Percentiles rank a stretch among this genome's conserved stretches.
These are phyloP conservation scores for Halcyon badia DNA, from an alignment of 2,797 vertebrate genomes.

Conservation along the genomic window DNA sequence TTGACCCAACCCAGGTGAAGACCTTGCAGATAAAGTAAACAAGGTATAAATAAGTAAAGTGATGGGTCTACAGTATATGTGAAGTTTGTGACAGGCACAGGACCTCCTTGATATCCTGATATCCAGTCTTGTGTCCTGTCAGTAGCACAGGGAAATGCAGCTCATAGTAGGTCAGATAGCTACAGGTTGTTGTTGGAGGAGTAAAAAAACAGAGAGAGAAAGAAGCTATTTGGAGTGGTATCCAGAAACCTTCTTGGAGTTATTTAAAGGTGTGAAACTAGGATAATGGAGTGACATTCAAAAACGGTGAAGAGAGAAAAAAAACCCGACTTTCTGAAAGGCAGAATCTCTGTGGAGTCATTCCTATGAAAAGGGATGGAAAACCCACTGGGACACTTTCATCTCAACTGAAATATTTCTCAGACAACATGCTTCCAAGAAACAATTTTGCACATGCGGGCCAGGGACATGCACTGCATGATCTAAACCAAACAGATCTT, in stretches of 20 bases:
- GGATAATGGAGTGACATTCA: background rate
- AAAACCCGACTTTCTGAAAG: background rate
- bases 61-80: background rate
- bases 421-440: background rate
- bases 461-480: background rate
- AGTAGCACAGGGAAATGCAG: background rate
- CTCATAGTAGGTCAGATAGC: background rate
- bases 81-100: background rate
- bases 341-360: background rate
- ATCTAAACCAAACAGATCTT: background rate
- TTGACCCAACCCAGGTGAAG: background rate
- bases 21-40: background rate
- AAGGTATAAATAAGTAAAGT: background rate
- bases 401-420: background rate
- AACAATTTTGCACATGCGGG: fast-evolving
- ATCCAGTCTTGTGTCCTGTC: background rate
- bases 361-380: background rate
- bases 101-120: background rate
- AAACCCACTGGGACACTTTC: background rate
- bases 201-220: background rate
- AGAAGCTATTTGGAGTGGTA: background rate
- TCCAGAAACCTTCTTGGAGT: background rate
- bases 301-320: background rate
- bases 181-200: background rate
- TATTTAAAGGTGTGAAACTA: background rate